Evolutionary conservation across 2,113 vertebrate genomes (phyloP).

Genomic region (Aptenodytes forsteri): DNA sequence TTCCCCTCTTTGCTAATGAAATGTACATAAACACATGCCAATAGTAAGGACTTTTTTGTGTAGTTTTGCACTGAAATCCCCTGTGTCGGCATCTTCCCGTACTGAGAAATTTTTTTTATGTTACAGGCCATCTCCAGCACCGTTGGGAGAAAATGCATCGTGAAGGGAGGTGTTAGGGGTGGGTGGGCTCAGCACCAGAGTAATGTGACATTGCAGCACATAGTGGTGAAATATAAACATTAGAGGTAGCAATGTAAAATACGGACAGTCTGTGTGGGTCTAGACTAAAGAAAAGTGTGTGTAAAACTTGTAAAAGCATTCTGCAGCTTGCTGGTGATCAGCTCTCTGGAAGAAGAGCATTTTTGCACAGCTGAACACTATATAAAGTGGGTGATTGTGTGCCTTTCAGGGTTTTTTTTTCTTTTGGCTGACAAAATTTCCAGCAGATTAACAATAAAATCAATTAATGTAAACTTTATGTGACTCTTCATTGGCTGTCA

Average conservation of each 20-base stretch:
- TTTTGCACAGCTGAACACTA: background rate
- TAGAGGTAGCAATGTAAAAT: background rate
- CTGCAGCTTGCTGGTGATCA: background rate
- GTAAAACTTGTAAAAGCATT: background rate
- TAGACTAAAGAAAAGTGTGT: background rate
- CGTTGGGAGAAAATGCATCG: background rate
- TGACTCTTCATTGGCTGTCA: background rate
- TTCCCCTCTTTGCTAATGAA: background rate
- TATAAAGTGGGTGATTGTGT: background rate
- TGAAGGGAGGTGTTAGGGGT: background rate
- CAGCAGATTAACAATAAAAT: background rate
- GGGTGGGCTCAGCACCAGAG: background rate
- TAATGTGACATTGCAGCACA: background rate
- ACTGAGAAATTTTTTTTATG: background rate
- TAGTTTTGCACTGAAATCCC: background rate
- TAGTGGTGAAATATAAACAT: background rate
- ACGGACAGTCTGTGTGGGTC: background rate
- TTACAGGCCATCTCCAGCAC: background rate
- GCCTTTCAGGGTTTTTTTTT: background rate
- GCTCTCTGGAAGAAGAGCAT: background rate
- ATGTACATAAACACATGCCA: background rate
- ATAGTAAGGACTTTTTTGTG: background rate
- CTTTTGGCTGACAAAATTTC: background rate
- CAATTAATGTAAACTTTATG: background rate
- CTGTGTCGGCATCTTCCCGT: background rate